Evolutionary conservation across 2,888 invertebrate species (phyloP), one percentile per base, ranked within the genome.

Genomic region (Sepiola atlantica): DNA sequence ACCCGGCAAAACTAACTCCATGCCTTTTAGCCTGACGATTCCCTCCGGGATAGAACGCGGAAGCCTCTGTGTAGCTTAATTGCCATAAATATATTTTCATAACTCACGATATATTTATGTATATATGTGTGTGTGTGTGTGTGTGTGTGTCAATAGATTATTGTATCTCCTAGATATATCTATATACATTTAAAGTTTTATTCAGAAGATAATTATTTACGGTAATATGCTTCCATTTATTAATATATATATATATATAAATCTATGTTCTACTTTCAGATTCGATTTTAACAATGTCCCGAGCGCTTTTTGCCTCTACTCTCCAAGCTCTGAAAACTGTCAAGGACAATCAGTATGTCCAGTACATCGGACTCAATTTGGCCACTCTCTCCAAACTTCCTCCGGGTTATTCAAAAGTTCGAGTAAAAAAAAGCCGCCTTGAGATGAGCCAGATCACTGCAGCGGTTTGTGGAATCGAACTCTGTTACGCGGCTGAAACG

Each of bases 401-500:
- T 94, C 21, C 94, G 14, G 95, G 96, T 91, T 95, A 94, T 55
- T 94, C 95, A 93, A 95, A 96, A 93, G 95, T 96, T 94, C 94
- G 94, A 21, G 95, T 95, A 24, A 95, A 96, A 45, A 97, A 99
- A 97, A 95, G 96, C 35, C 96, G 96, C 54, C 94, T 96, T 10
- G 96, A 97, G 95, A 97, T 99, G 95, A 98, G 99, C 95, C 98
- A 99, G 21, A 98, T 99, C 95, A 99, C 99, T 35, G 98, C 99
- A 0, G 99, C 99, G 0, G 99, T 99, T 0, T 99, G 99, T 98
- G 99, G 99, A 2, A 99, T 99, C 94, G 99, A 99, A 97, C 99
- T 99, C 97, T 99, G 99, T 0, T 99, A 99, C 97, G 99, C 99
- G 0, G 99, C 99, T 0, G 99, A 99, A 97, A 99, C 99, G 0